Percentiles rank a stretch among this genome's conserved stretches.
phyloP scores from a whole-genome alignment of 2,113 vertebrate genomes.

The Triplophysa dalaica region DNA sequence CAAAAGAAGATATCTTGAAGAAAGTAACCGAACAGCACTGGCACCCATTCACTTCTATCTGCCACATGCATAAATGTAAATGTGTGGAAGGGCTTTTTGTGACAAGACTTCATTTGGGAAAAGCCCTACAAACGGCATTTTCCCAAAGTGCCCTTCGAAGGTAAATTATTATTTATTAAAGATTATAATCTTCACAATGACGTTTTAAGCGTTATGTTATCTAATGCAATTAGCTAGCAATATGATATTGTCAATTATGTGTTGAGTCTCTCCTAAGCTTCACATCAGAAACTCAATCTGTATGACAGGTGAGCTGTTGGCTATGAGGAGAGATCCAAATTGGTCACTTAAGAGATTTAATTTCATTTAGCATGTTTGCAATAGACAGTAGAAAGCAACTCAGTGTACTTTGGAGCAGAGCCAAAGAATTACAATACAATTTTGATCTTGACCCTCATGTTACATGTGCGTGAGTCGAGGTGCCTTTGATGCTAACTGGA shows the following conservation, averaged over 20 bases:
- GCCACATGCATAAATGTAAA: too few species aligned
- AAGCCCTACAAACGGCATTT: too few species aligned
- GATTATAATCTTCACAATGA: too few species aligned
- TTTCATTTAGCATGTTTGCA: background rate
- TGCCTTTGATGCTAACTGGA: background rate
- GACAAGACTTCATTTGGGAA: too few species aligned
- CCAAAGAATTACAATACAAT: background rate
- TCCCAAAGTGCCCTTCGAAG: too few species aligned
- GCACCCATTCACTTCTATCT: too few species aligned
- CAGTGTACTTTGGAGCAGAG: background rate
- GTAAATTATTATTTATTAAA: too few species aligned
- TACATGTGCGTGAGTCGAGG: background rate
- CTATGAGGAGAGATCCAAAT: background rate
- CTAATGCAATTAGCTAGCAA: too few species aligned
- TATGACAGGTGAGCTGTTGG: background rate
- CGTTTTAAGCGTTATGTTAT: too few species aligned
- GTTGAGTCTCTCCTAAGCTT: background rate
- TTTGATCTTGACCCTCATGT: constrained; percentile 21
- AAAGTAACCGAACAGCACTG: too few species aligned
- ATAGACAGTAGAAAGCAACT: background rate
- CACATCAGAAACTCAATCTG: background rate
- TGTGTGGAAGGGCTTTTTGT: too few species aligned
- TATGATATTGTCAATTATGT: background rate
- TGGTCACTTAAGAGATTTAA: background rate
- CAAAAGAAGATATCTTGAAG: too few species aligned